Evolutionary conservation across 2,888 invertebrate genomes (phyloP).

Genomic region (Synanthedon tipuliformis): DNA sequence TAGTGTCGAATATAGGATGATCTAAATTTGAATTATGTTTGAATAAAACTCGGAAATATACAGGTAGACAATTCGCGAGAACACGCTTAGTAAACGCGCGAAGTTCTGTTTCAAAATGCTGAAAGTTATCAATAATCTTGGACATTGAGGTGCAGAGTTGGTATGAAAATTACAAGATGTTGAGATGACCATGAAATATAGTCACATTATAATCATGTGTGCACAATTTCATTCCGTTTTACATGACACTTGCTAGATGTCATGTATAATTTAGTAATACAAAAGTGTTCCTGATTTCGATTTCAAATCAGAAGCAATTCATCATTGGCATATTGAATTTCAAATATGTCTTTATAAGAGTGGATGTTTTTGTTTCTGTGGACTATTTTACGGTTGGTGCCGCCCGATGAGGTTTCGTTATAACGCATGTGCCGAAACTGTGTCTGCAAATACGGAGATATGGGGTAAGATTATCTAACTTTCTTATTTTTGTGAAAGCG

Average conservation of each 20-base stretch:
- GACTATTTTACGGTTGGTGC: slow-evolving; percentile 45
- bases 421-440: background rate
- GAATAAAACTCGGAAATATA: too few relatives aligned
- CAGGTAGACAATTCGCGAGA: too few relatives aligned
- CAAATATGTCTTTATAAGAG: slow-evolving; percentile 64
- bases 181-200: too few relatives aligned
- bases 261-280: slow-evolving; percentile 36
- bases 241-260: slow-evolving; percentile 37
- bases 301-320: slow-evolving; percentile 50
- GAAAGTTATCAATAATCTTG: too few relatives aligned
- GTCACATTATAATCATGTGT: too few relatives aligned
- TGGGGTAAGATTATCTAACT: slow-evolving; percentile 35
- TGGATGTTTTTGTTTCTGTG: slow-evolving; percentile 41
- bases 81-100: too few relatives aligned
- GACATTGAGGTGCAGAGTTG: too few relatives aligned
- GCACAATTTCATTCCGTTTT: slow-evolving; percentile 14
- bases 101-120: too few relatives aligned
- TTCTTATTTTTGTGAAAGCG: too few relatives aligned
- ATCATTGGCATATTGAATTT: slow-evolving; percentile 63
- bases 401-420: slow-evolving; percentile 35
- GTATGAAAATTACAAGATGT: too few relatives aligned
- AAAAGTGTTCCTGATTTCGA: slow-evolving; percentile 34
- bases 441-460: slow-evolving; percentile 12
- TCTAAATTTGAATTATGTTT: background rate
- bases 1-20: background rate